Evolutionary conservation across 1,140 invertebrate species (phyloP), one percentile per base, ranked within the genome.

Genomic region (Drosophila nannoptera): DNA sequence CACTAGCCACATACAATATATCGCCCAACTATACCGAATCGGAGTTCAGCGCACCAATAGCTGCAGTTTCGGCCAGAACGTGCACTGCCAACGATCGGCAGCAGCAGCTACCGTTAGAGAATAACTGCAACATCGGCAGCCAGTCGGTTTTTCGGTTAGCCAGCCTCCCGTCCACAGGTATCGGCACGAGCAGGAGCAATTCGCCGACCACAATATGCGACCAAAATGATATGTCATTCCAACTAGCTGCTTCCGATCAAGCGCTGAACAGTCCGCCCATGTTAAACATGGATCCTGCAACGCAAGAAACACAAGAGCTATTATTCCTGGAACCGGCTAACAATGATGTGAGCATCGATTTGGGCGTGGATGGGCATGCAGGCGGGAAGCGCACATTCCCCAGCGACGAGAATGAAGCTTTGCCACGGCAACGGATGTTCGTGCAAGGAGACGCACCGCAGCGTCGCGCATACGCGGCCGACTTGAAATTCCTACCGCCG

Each of bases 91-190:
- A 22, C 22, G 22, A 22, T 22, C 43, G 14, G 46, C 29, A 7
- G 8, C 46, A 12, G 32, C 49, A 14, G 49, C 32, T 11, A 7
- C n/a, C n/a, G 4, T 4, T 7, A 1, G 29, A 38, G 16, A 5
- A 6, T 7, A 31, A 5, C 14, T 55, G 5, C 36, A 33, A 5
- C 9, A 7, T 31, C 49, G 45, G 4, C n/a, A 52, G 32, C 16
- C 78, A 71, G 62, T 77, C 75, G 70, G 70, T 58, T 77, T 82
- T 82, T 75, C 75, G 66, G 65, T 14, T 67, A 11, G 40, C 66
- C 62, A 65, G 75, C 71, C 70, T 62, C 59, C 61, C 64, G 6
- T 63, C 33, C 12, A 70, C 69, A 46, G 60, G 63, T 2, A 38
- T 71, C 22, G 70, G 66, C n/a, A 78, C 38, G 9, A 32, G 1